A percentile compares a stretch with the other conserved stretches of the same genome.
Evolutionary conservation across 1,140 invertebrate genomes (phyloP).

Genomic region (Stegodyphus dumicola): DNA sequence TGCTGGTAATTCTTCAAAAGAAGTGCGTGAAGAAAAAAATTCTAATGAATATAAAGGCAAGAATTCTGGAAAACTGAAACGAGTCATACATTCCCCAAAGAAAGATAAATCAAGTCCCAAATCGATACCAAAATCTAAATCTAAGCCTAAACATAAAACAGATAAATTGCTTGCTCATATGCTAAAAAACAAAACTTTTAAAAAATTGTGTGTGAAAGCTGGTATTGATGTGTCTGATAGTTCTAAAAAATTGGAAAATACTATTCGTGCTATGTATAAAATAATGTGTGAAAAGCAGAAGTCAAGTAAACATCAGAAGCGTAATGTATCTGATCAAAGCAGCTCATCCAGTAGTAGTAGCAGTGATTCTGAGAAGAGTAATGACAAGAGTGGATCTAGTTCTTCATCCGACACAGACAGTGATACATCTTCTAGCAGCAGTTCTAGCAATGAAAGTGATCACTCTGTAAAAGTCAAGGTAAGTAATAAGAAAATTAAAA

Average conservation of each 20-base stretch:
- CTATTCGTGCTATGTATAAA: constrained; percentile 38
- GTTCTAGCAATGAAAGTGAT: constrained; percentile 4
- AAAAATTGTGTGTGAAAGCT: constrained; percentile 7
- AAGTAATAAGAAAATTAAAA: constrained; percentile 13
- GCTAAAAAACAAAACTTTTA: constrained; percentile 23
- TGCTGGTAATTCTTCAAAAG: not conserved
- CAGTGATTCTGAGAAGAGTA: not conserved
- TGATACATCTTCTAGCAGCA: constrained; percentile 5
- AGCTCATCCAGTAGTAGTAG: constrained; percentile 29
- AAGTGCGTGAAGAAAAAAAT: not conserved
- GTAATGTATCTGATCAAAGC: not conserved
- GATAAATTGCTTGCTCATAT: constrained; percentile 31
- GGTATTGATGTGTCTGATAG: constrained; percentile 13
- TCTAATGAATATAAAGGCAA: not conserved
- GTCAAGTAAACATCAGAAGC: not conserved
- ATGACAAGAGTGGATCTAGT: not conserved
- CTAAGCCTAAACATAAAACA: constrained; percentile 14
- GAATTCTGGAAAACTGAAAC: too few species aligned
- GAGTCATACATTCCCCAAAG: not conserved
- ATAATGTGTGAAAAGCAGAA: constrained; percentile 35
- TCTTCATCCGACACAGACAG: constrained; percentile 5
- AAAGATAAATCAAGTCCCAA: not conserved
- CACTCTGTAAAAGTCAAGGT: not conserved
- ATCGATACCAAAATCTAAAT: not conserved
- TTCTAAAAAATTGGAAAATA: constrained; percentile 27